These are phyloP conservation scores for Pteronura brasiliensis DNA, from an alignment of 2,113 vertebrate genomes.

Conservation along the genomic window DNA sequence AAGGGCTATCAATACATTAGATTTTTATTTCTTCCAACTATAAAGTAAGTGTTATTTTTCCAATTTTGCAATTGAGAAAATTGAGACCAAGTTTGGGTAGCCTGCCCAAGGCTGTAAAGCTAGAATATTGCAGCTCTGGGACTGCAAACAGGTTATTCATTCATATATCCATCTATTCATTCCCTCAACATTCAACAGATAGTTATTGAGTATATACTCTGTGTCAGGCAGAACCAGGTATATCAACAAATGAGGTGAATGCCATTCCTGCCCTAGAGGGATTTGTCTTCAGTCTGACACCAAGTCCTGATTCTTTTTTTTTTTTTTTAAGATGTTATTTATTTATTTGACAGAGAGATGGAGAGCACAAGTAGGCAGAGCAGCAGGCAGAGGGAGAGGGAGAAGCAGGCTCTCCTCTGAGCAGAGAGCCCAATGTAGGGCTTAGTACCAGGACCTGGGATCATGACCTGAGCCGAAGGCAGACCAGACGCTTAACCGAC, in stretches of 20 bases:
- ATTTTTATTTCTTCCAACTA: neutral
- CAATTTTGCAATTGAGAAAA: slow-evolving; percentile 30
- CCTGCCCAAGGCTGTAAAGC: neutral
- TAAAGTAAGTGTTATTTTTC: neutral
- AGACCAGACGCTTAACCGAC: no score
- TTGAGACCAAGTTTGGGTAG: neutral
- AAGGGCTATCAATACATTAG: neutral
- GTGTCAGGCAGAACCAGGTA: neutral
- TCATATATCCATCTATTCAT: neutral
- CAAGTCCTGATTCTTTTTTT: neutral
- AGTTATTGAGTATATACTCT: neutral
- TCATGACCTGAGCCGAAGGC: no score
- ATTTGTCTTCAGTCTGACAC: neutral
- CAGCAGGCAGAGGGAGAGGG: no score
- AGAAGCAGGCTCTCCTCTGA: no score
- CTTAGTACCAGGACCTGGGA: no score
- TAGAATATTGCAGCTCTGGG: neutral
- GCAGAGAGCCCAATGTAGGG: no score
- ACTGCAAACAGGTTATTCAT: neutral
- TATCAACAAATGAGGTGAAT: neutral
- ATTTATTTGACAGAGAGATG: no score
- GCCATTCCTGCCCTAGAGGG: neutral
- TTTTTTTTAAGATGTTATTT: no score
- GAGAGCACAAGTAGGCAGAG: no score
- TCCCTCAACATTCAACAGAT: neutral